Percentiles rank a stretch among this genome's conserved stretches.
Conservation (phyloP, 2,888 invertebrate species). For the Dastarcus helophoroides region DNA sequence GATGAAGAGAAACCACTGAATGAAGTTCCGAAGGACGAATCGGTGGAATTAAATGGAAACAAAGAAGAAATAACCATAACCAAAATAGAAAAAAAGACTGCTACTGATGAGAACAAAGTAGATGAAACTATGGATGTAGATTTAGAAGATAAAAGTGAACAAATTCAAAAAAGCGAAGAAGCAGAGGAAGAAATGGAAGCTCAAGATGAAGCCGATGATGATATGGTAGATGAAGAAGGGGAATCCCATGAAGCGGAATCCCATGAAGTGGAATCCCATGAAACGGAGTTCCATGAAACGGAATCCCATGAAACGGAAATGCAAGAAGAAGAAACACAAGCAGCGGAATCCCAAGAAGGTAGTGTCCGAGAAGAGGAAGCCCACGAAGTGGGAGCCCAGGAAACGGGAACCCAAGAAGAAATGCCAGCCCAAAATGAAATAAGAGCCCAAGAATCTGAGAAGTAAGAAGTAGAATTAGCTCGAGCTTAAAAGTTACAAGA, state of each 20-base stretch:
- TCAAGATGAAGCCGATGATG: conserved; percentile 11
- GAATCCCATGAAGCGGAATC: conserved; percentile 10
- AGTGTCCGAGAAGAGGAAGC: conserved; percentile 1
- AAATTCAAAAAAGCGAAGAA: background rate
- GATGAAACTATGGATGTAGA: conserved; percentile 8
- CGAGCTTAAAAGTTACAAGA: too few species aligned
- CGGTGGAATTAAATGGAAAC: conserved; percentile 5
- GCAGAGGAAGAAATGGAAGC: conserved; percentile 3
- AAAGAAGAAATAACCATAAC: conserved; percentile 1
- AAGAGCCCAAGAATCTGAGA: too few species aligned
- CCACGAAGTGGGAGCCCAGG: too few species aligned
- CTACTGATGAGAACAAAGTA: conserved; percentile 9
- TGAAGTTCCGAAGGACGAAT: conserved; percentile 4
- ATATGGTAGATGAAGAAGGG: conserved; percentile 8
- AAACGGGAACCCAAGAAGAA: too few species aligned
- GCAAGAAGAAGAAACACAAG: background rate
- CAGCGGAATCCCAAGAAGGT: too few species aligned
- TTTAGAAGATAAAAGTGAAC: conserved; percentile 6
- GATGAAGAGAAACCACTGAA: conserved; percentile 5
- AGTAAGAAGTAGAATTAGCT: too few species aligned
- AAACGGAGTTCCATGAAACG: conserved; percentile 10
- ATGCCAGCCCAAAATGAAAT: too few species aligned
- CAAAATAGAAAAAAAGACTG: conserved; percentile 3
- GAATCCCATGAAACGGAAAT: conserved; percentile 6
- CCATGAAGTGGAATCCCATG: conserved; percentile 7